Evolutionary conservation across 2,113 vertebrate genomes (phyloP).

Genomic region (Hoplias malabaricus): DNA sequence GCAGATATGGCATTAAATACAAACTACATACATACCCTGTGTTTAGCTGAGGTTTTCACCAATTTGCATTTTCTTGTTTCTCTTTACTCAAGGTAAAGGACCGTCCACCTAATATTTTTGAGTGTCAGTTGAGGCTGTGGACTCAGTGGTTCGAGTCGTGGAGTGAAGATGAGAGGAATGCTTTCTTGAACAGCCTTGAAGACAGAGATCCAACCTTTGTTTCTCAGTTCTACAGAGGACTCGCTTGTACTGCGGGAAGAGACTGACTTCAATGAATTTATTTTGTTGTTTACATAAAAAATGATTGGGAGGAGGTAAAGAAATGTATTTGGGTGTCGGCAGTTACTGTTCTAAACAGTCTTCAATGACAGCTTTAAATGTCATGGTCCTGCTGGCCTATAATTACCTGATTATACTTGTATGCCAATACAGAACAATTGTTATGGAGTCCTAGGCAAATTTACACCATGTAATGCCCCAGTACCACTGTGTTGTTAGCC

Average conservation of each 20-base stretch:
- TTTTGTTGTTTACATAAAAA: neutral
- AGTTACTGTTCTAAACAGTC: too few species aligned
- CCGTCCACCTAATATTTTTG: conserved; percentile 83
- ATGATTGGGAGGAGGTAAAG: neutral
- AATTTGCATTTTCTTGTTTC: neutral
- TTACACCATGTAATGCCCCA: too few species aligned
- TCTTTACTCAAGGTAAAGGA: conserved; percentile 67
- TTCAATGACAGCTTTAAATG: too few species aligned
- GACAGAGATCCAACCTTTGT: conserved; percentile 78
- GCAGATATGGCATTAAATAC: too few species aligned
- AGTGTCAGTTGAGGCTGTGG: conserved; percentile 89
- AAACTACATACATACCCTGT: neutral
- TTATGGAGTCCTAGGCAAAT: neutral
- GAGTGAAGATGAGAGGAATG: conserved; percentile 84
- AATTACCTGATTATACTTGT: neutral
- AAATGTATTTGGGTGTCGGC: neutral
- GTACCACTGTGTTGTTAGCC: too few species aligned
- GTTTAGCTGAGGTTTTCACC: neutral
- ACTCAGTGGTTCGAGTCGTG: conserved; percentile 89
- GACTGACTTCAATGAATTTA: too few species aligned
- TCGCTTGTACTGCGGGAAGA: conserved; percentile 80
- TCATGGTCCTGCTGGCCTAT: neutral
- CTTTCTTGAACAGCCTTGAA: conserved; percentile 81
- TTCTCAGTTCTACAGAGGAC: conserved; percentile 78
- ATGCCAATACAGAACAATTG: neutral